Base-by-base conservation (phyloP, 2,113 vertebrate genomes). In the Charina bottae region DNA sequence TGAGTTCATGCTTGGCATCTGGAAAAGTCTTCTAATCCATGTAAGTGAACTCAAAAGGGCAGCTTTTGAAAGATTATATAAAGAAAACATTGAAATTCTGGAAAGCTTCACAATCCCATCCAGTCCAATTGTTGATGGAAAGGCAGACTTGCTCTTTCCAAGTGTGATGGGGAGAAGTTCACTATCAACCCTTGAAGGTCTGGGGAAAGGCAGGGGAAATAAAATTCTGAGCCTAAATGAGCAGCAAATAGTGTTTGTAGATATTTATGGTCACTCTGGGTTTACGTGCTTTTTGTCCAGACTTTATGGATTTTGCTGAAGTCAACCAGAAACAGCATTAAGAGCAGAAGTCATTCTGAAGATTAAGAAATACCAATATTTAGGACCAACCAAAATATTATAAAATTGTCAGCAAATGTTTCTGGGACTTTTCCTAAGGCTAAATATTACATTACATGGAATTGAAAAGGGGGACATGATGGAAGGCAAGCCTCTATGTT, bases 21-120 rank as follows among this genome's bases (percentile, higher is more conserved):
- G 33, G 64, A 23, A 49, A 78, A 59, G 33, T 88, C 17, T 21
- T 62, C 64, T 88, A 58, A 87, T 83, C 53, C 53, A 58, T 58
- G 54, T 56, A 88, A 87, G 54, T 88, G 85, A 28, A 28, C 54
- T 88, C 60, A 87, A 28, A 87, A 91, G 53, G 21, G 13, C 19
- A 85, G 46, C 11, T 56, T 78, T 59, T 88, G 19, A 87, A 42
- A 83, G 54, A 83, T 53, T 37, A 33, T 54, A 56, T 49, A 68
- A 86, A 87, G 8, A 78, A 78, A 26, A 92, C 5, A 94, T 21
- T 0, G 83, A 12, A 78, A 78, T 78, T 15, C 90, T 93, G 4
- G 42, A 92, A 56, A 90, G 85, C 6, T 28, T 46, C 53, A 72
- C 28, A 88, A 62, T 28, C 6, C 19, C n/a, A 87, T 6, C 8